phyloP scores from a whole-genome alignment of 2,888 invertebrate genomes.

The Cataglyphis rosenhaueri region DNA sequence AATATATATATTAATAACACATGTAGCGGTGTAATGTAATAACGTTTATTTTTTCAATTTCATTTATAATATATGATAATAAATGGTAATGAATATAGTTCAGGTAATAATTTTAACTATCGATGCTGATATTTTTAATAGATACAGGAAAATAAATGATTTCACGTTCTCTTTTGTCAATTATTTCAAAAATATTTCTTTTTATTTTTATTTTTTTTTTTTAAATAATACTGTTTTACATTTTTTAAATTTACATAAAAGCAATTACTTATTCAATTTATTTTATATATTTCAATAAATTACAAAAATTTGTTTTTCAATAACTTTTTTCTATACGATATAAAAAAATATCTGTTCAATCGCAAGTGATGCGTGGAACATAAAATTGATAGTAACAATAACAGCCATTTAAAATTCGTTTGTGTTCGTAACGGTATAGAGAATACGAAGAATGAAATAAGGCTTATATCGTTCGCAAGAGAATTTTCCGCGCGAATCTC shows the following conservation, averaged over 20 bases:
- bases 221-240: not conserved
- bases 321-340: not conserved
- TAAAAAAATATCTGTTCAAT: not conserved
- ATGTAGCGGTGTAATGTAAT: not conserved
- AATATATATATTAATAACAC: constrained; percentile 13
- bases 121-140: constrained; percentile 10
- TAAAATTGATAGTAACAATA: constrained; percentile 1
- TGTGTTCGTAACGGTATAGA: not conserved
- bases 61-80: constrained; percentile 21
- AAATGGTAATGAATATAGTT: not conserved
- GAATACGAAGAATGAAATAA: constrained; percentile 11
- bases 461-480: not conserved
- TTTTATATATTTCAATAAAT: not conserved
- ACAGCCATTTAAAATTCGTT: not conserved
- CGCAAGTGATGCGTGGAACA: not conserved
- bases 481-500: constrained; percentile 9
- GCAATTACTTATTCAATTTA: constrained; percentile 29
- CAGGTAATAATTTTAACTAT: constrained; percentile 24
- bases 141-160: constrained; percentile 14
- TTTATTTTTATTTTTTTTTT: not conserved
- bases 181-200: constrained; percentile 7
- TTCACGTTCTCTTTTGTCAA: not conserved
- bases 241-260: not conserved
- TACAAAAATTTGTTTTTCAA: not conserved
- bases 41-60: constrained; percentile 6